Evolutionary conservation across 2,797 vertebrate species (phyloP).

Genomic region (Lutjanus campechanus): DNA sequence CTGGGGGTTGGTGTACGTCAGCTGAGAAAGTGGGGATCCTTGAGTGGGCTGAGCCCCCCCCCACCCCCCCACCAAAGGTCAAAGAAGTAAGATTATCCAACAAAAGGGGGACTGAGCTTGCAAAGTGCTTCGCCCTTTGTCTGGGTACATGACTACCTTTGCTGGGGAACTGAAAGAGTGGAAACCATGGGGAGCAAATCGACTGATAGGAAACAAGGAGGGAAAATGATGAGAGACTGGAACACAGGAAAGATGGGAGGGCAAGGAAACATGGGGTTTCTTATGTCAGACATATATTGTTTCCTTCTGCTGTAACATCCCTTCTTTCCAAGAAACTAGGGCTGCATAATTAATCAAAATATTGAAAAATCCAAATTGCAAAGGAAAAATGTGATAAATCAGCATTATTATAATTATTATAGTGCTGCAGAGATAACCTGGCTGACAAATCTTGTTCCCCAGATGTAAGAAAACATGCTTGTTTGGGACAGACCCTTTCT

Average conservation of each 20-base stretch:
- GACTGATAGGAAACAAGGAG: not conserved
- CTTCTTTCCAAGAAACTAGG: not conserved
- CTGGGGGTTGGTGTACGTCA: slow-evolving; percentile 21
- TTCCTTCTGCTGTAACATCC: not conserved
- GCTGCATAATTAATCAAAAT: no score
- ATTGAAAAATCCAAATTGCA: no score
- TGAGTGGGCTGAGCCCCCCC: slow-evolving; percentile 34
- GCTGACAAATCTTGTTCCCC: no score
- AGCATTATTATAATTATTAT: no score
- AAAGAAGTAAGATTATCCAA: slow-evolving; percentile 61
- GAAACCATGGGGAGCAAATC: not conserved
- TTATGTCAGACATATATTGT: not conserved
- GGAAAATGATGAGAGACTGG: not conserved
- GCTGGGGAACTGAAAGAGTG: slow-evolving; percentile 10
- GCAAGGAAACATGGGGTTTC: not conserved
- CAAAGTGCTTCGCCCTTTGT: slow-evolving; percentile 62
- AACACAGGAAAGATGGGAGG: not conserved
- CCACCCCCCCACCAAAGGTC: slow-evolving; percentile 44
- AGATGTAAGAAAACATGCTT: no score
- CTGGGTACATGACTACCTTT: slow-evolving; percentile 50
- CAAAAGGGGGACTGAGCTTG: slow-evolving; percentile 57
- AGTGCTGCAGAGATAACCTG: no score
- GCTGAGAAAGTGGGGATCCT: slow-evolving; percentile 44
- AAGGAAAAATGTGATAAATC: no score
- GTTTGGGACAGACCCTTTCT: no score